A percentile compares a stretch with the other conserved stretches of the same genome.
Conservation (phyloP, 1,140 invertebrate genomes). For the Battus philenor region DNA sequence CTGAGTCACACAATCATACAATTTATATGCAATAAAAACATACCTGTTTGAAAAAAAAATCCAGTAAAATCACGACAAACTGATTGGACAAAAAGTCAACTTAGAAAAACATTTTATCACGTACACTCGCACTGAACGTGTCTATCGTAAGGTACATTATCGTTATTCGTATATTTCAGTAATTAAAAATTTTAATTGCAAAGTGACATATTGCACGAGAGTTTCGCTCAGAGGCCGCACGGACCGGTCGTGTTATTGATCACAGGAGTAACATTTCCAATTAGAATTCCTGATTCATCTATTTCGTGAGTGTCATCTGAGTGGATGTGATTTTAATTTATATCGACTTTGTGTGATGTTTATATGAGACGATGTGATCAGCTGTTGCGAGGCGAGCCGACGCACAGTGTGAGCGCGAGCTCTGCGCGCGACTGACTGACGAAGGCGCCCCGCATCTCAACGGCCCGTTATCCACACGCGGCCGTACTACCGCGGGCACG, state of each 20-base stretch:
- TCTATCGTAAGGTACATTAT: background rate
- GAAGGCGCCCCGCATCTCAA: conserved; percentile 40
- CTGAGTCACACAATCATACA: background rate
- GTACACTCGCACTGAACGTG: conserved; percentile 6
- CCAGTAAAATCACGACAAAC: background rate
- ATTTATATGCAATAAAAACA: conserved; percentile 1
- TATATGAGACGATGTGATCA: conserved; percentile 37
- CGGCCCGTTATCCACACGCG: conserved; percentile 58
- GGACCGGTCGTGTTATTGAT: conserved; percentile 42
- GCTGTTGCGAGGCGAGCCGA: conserved; percentile 34
- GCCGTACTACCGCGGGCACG: conserved; percentile 55
- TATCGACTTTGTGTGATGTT: conserved; percentile 19
- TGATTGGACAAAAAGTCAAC: background rate
- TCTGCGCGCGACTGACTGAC: conserved; percentile 60
- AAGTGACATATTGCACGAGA: conserved; percentile 32
- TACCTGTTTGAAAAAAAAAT: conserved; percentile 13
- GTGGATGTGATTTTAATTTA: conserved; percentile 19
- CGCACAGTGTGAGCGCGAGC: conserved; percentile 33
- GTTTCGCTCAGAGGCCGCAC: conserved; percentile 28
- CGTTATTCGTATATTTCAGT: background rate
- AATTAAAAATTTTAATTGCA: conserved; percentile 23
- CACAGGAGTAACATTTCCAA: conserved; percentile 25
- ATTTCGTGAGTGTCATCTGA: background rate
- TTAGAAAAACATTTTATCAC: conserved; percentile 2
- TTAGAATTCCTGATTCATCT: background rate